phyloP scores from a whole-genome alignment of 53 echinoderm and acorn worm species.

The Luidia sarsii region DNA sequence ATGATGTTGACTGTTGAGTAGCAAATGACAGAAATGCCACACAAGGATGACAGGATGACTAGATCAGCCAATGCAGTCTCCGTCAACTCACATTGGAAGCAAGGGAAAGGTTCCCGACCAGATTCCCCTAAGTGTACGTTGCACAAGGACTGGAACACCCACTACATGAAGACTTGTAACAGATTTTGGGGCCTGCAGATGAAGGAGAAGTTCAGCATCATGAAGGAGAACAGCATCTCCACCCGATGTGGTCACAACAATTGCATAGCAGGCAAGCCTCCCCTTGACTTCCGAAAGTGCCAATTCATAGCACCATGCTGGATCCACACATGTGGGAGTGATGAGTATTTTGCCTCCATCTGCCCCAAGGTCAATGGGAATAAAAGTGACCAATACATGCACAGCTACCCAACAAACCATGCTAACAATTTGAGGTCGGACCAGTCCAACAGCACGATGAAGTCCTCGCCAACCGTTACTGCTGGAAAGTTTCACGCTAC shows the following conservation, averaged over 20 bases:
- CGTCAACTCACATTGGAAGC: too few relatives aligned
- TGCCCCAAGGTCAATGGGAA: constrained; percentile 75
- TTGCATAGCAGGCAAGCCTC: constrained; percentile 44
- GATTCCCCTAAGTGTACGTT: too few relatives aligned
- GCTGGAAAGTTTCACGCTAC: constrained; percentile 14
- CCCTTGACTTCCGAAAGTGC: constrained; percentile 34
- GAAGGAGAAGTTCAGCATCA: constrained; percentile 52
- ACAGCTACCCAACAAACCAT: constrained; percentile 25
- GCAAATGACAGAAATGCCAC: too few relatives aligned
- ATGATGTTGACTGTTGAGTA: constrained; percentile 86
- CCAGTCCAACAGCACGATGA: too few relatives aligned
- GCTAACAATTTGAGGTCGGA: too few relatives aligned
- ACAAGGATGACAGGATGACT: too few relatives aligned
- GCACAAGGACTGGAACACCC: background rate
- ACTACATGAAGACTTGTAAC: constrained; percentile 46
- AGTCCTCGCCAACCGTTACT: constrained; percentile 54
- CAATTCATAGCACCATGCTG: too few relatives aligned
- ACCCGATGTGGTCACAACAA: constrained; percentile 59
- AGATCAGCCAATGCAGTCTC: too few relatives aligned
- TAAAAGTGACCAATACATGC: constrained; percentile 3
- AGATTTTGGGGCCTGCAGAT: background rate
- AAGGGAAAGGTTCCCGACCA: too few relatives aligned
- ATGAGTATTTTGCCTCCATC: too few relatives aligned
- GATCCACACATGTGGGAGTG: too few relatives aligned
- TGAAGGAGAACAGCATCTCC: constrained; percentile 33